These are phyloP conservation scores for Rafetus swinhoei DNA, from an alignment of 2,113 vertebrate species.

Conservation along the genomic window DNA sequence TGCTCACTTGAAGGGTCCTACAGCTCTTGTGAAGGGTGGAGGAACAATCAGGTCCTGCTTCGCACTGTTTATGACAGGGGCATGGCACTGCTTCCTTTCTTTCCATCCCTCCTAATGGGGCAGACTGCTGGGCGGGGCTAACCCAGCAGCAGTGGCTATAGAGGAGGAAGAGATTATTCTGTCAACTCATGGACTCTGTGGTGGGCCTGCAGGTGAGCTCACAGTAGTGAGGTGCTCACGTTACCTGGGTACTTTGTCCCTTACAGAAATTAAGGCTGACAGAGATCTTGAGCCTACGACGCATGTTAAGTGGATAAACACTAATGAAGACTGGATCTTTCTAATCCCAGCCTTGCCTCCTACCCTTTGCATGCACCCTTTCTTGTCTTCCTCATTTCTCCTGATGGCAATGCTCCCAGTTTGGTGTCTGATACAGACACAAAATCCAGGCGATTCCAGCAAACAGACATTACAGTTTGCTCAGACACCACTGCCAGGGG, in stretches of 20 bases:
- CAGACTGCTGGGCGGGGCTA: not conserved
- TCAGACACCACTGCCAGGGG: not conserved
- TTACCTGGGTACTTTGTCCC: not conserved
- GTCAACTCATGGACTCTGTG: not conserved
- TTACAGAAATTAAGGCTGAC: not conserved
- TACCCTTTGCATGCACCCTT: constrained; percentile 4
- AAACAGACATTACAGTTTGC: constrained; percentile 2
- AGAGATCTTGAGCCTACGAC: not conserved
- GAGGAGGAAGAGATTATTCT: not conserved
- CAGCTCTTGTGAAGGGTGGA: not conserved
- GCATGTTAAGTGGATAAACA: constrained; percentile 5
- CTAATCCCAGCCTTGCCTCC: not conserved
- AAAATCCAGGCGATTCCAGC: not conserved
- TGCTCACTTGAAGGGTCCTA: not conserved
- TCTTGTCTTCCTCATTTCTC: not conserved
- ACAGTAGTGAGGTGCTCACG: not conserved
- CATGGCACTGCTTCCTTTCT: not conserved
- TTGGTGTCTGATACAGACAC: constrained; percentile 12
- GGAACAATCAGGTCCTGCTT: not conserved
- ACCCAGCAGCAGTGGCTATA: not conserved
- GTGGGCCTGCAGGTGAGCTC: not conserved
- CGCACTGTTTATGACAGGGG: not conserved
- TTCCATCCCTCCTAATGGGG: not conserved
- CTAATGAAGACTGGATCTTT: not conserved
- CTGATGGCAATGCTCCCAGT: not conserved